Evolutionary conservation across 2,797 vertebrate species (phyloP).

Genomic region (Trichosurus vulpecula): DNA sequence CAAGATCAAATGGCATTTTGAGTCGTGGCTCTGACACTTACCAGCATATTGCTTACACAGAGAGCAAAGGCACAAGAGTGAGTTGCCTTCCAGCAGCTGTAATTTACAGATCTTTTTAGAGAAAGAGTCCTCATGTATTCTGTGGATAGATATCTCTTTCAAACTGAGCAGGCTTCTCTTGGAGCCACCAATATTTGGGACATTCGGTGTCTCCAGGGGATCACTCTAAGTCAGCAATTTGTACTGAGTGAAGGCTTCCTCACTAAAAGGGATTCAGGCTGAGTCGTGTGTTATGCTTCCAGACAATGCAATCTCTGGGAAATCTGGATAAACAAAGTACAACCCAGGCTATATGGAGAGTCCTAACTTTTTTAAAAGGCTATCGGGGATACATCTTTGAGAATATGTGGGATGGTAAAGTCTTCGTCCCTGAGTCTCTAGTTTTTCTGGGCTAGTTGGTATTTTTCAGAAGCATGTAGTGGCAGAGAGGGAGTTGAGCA

Average conservation of each 20-base stretch:
- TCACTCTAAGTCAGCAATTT: constrained; percentile 59
- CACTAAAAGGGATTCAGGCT: constrained; percentile 31
- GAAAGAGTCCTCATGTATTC: constrained; percentile 57
- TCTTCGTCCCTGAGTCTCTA: neutral
- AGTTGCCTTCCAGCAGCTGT: constrained; percentile 62
- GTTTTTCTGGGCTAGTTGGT: neutral
- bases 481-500: neutral
- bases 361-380: constrained; percentile 31
- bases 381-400: constrained; percentile 24
- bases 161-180: constrained; percentile 62
- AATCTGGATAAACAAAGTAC: constrained; percentile 59
- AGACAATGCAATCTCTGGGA: constrained; percentile 52
- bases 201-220: constrained; percentile 47
- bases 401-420: neutral
- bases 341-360: constrained; percentile 36
- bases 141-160: constrained; percentile 62
- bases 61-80: constrained; percentile 53
- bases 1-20: constrained; percentile 58
- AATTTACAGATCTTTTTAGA: constrained; percentile 65
- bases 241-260: constrained; percentile 52
- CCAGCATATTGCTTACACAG: constrained; percentile 41
- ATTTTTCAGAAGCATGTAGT: neutral
- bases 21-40: neutral
- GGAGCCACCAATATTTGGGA: constrained; percentile 49
- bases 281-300: constrained; percentile 61